Base-by-base conservation (phyloP, 23 tunicate species). In the Botrylloides violaceus region DNA sequence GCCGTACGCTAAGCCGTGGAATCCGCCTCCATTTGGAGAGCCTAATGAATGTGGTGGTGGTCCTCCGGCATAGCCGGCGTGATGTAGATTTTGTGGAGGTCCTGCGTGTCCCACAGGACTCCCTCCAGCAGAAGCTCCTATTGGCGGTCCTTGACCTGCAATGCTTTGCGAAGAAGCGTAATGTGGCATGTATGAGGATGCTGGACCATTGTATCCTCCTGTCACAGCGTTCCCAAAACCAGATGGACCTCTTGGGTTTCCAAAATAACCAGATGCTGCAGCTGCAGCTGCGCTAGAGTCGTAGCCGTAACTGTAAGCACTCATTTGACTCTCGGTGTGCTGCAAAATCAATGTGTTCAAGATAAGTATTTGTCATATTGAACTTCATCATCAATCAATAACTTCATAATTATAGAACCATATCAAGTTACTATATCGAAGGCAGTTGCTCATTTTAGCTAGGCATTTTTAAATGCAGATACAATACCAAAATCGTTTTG, bases 281-380 rank as follows among this genome's bases (percentile, higher is more conserved):
- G 95, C 79, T 27, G 95, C 81, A 22, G 92, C 83, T 68, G 74
- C 74, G 35, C 74, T 56, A 0, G 95, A 80, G 47, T 87, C 95
- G 71, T 87, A 87, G 76, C 75, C 77, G 78, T 87, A 87, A 50
- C 95, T 84, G 78, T 87, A 87, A 22, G 95, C 79, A 65, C 86
- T 87, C 95, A 87, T 87, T 87, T 87, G 95, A 57, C 82, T 76
- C 56, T 87, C 95, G 27, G 95, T 65, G 95, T 87, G 95, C 95
- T 87, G 82, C 32, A 73, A 84, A 59, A 59, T 59, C 28, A 59
- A 59, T 26, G 64, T 15, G 15, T 43, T 43, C 15, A 9, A 9
- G 15, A 43, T 43, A 43, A 43, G 53, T 15, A 43, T 15, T 9
- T 43, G 53, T 7, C 9, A 15, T n/a, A n/a, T n/a, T n/a, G n/a